Evolutionary conservation across 2,888 invertebrate genomes (phyloP).

Genomic region (Bimastos eiseni): DNA sequence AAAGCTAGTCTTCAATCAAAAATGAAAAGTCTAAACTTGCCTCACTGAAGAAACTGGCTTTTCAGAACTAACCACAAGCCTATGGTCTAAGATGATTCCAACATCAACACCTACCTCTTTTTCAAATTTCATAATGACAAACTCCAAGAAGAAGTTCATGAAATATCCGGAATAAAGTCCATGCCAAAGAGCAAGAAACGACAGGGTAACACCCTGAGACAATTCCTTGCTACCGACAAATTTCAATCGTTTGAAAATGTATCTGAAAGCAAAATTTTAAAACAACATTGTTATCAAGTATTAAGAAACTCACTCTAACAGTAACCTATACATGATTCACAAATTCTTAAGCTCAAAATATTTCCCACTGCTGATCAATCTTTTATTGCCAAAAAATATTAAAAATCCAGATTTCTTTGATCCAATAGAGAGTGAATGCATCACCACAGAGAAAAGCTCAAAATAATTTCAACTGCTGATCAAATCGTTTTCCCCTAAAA

Average conservation of each 20-base stretch:
- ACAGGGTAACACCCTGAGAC: slow-evolving; percentile 80
- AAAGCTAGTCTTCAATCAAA: background rate
- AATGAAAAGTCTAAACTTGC: background rate
- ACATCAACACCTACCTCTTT: slow-evolving; percentile 49
- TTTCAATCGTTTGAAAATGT: slow-evolving; percentile 88
- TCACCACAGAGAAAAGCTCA: too few species aligned
- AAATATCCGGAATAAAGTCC: slow-evolving; percentile 93
- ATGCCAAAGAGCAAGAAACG: slow-evolving; percentile 93
- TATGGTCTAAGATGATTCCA: background rate
- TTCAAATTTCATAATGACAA: slow-evolving; percentile 65
- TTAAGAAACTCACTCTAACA: background rate
- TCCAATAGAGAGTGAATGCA: background rate
- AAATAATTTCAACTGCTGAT: too few species aligned
- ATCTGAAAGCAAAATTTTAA: slow-evolving; percentile 65
- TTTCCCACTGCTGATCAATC: background rate
- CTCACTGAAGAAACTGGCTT: background rate
- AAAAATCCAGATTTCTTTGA: too few species aligned
- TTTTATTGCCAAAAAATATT: too few species aligned
- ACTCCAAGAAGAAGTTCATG: slow-evolving; percentile 87
- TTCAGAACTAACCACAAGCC: background rate
- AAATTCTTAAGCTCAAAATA: background rate
- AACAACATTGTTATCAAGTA: background rate
- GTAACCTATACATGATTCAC: background rate
- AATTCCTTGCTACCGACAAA: slow-evolving; percentile 80
- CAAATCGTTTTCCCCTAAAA: too few species aligned